A percentile compares a stretch with the other conserved stretches of the same genome.
These are phyloP conservation scores for Nothobranchius furzeri DNA, from an alignment of 2,113 vertebrate genomes.

Conservation along the genomic window DNA sequence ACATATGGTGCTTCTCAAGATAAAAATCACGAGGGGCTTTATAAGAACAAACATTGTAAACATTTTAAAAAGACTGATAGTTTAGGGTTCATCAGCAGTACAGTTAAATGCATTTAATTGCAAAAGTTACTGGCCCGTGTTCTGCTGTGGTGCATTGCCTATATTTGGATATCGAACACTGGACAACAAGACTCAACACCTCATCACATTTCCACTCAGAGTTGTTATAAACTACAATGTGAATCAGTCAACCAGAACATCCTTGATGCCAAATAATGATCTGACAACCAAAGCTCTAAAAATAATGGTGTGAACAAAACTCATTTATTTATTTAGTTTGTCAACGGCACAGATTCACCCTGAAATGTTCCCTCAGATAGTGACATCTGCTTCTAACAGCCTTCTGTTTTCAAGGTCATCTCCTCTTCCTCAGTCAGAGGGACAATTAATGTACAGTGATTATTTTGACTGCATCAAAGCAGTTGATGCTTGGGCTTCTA, in stretches of 20 bases:
- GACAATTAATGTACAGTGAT: slow-evolving; percentile 37
- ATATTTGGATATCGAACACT: too few relatives aligned
- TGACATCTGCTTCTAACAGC: slow-evolving; percentile 26
- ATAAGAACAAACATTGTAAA: too few relatives aligned
- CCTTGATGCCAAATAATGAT: slow-evolving; percentile 1
- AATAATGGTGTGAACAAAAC: not conserved
- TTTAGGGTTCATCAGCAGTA: too few relatives aligned
- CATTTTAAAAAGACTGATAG: too few relatives aligned
- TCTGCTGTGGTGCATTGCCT: too few relatives aligned
- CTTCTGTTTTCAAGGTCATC: slow-evolving; percentile 16
- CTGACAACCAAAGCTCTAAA: not conserved
- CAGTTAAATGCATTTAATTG: too few relatives aligned
- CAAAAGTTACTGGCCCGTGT: too few relatives aligned
- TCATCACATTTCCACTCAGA: not conserved
- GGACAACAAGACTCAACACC: not conserved
- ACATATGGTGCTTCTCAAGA: too few relatives aligned
- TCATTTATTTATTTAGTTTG: not conserved
- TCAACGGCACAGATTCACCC: not conserved
- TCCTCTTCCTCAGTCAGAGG: slow-evolving; percentile 27
- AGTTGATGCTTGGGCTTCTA: slow-evolving; percentile 50
- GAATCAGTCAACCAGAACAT: not conserved
- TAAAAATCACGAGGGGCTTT: too few relatives aligned
- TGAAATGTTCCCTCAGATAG: slow-evolving; percentile 33
- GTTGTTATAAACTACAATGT: not conserved
- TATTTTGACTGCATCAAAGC: slow-evolving; percentile 19